A percentile compares a stretch with the other conserved stretches of the same genome.
Evolutionary conservation across 2,888 invertebrate species (phyloP).

Genomic region (Pammene fasciana): DNA sequence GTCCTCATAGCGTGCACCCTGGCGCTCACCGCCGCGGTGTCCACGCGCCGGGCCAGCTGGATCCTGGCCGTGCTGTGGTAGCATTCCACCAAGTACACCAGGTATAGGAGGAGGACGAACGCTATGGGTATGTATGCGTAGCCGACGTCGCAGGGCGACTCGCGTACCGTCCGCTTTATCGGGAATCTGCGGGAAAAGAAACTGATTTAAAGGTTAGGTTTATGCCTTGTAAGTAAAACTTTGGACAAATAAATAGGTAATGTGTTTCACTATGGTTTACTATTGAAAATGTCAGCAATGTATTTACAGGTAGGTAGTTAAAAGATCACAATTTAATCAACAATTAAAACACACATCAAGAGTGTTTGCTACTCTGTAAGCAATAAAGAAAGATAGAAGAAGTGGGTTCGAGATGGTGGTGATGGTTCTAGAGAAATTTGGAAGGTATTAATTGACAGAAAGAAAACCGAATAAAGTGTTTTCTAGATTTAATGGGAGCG

Average conservation of each 20-base stretch:
- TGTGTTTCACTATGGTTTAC: too few relatives aligned
- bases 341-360: too few relatives aligned
- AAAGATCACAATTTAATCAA: too few relatives aligned
- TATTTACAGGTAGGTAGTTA: too few relatives aligned
- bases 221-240: not conserved
- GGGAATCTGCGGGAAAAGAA: slow-evolving; percentile 80
- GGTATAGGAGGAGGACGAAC: slow-evolving; percentile 89
- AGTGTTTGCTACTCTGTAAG: too few relatives aligned
- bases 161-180: slow-evolving; percentile 84
- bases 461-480: too few relatives aligned
- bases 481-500: too few relatives aligned
- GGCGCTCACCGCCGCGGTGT: slow-evolving; percentile 86
- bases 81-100: slow-evolving; percentile 92
- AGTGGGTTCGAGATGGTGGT: too few relatives aligned
- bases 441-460: too few relatives aligned
- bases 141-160: slow-evolving; percentile 91
- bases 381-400: too few relatives aligned
- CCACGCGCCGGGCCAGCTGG: slow-evolving; percentile 85
- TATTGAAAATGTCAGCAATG: too few relatives aligned
- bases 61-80: slow-evolving; percentile 91
- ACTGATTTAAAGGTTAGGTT: slow-evolving; percentile 56
- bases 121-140: slow-evolving; percentile 93
- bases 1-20: slow-evolving; percentile 86
- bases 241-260: not conserved
- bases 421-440: too few relatives aligned